Base-by-base conservation (phyloP, 2,888 invertebrate genomes). In the Lepidocyrtoides sp. region DNA sequence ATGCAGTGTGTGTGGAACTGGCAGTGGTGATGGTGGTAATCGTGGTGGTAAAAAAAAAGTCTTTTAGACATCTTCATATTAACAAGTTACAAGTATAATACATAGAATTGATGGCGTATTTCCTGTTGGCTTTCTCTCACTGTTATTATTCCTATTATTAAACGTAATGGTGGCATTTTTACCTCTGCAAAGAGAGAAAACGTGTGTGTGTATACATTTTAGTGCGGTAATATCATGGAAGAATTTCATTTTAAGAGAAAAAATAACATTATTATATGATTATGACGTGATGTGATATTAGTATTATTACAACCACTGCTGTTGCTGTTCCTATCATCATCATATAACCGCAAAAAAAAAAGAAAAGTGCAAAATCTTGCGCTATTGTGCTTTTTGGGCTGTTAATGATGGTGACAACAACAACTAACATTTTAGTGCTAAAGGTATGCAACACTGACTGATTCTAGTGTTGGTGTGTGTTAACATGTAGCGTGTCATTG, bases 101-200 rank as follows among this genome's bases (percentile, higher is more conserved):
- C 88, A 88, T 81, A 81, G 69, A 88, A 88, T 88, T 88, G 81
- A 88, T 88, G 88, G 88, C 36, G 66, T 88, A 88, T 88, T 88
- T 88, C 88, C 88, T 69, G 41, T 82, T 88, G 36, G 41, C 20
- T 88, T 51, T 66, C 36, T 57, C 29, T 88, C 63, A 41, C 26
- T 72, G 66, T 69, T 88, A 81, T 75, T 57, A 72, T 85, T 85
- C 51, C 60, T 82, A 32, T 36, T 82, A 57, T 82, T 85, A 85
- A 84, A 69, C 51, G 84, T 66, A 84, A 84, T 84, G 69, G 84
- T 83, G 66, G n/a, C 20, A 41, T 3, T 60, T 82, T 60, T 20
- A 54, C 41, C 60, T 82, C 60, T 41, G 14, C 12, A 41, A 57
- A 54, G 32, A 51, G n/a, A 51, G 79, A 54, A 14, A 54, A 5